A percentile compares a stretch with the other conserved stretches of the same genome.
Conservation (phyloP, 2,888 invertebrate species). For the Liodrosophila aerea region DNA sequence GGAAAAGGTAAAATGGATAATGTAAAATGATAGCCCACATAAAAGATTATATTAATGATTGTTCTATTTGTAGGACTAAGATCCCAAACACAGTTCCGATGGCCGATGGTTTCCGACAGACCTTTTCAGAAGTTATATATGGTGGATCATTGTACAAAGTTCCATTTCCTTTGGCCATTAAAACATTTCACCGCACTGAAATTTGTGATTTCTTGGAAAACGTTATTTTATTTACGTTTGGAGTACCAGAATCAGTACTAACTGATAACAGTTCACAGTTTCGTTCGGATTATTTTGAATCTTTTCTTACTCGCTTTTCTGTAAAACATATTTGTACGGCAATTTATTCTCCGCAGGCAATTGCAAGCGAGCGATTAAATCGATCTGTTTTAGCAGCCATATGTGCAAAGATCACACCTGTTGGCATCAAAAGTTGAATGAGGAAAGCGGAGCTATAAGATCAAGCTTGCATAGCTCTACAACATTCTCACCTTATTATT, state of each 20-base stretch:
- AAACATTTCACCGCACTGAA: neutral
- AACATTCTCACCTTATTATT: no score
- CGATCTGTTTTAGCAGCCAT: no score
- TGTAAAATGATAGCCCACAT: no score
- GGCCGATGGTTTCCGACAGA: no score
- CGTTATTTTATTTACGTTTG: neutral
- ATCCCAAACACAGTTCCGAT: no score
- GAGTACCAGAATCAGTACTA: neutral
- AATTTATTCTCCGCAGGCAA: conserved; percentile 1
- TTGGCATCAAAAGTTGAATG: no score
- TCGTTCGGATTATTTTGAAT: neutral
- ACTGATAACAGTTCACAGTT: conserved; percentile 5
- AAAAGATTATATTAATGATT: no score
- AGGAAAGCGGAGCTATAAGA: no score
- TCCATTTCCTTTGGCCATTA: neutral
- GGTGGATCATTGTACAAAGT: neutral
- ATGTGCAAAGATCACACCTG: no score
- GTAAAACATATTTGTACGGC: conserved; percentile 3
- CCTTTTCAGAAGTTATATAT: neutral
- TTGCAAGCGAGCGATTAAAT: conserved; percentile 3
- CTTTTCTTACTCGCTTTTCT: conserved; percentile 1
- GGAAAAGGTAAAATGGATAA: no score
- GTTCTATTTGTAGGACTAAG: no score
- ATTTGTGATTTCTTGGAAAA: neutral
- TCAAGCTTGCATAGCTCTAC: no score